Evolutionary conservation across 1,140 invertebrate genomes (phyloP).

Genomic region (Onthophagus taurus): DNA sequence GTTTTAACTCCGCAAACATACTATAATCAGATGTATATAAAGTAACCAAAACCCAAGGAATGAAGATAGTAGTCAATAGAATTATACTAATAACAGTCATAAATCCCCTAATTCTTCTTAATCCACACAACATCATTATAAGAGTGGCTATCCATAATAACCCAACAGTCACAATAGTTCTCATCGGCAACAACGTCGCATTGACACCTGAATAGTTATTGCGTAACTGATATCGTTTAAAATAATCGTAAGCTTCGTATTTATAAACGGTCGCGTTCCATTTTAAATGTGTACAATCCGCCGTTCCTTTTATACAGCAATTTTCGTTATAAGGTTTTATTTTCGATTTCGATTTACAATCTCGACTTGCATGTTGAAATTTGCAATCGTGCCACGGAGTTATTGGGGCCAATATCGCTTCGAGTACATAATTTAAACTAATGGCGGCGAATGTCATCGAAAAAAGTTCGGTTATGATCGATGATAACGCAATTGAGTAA

Average conservation of each 20-base stretch:
- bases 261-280: background rate
- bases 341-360: background rate
- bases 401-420: background rate
- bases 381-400: slow-evolving; percentile 5
- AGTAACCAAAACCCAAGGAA: background rate
- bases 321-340: background rate
- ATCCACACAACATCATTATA: background rate
- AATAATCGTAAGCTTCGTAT: background rate
- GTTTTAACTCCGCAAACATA: slow-evolving; percentile 1
- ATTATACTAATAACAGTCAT: slow-evolving; percentile 2
- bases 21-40: background rate
- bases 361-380: background rate
- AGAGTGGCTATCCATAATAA: background rate
- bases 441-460: background rate
- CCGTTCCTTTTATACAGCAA: background rate
- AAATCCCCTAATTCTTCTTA: background rate
- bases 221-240: background rate
- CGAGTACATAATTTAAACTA: background rate
- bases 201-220: too few relatives aligned
- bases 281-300: background rate
- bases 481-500: background rate
- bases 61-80: background rate
- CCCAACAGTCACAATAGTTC: background rate
- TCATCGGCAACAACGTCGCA: background rate
- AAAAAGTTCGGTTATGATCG: background rate